Conservation (phyloP, 2,888 invertebrate genomes). For the Campopleginae sp. region DNA sequence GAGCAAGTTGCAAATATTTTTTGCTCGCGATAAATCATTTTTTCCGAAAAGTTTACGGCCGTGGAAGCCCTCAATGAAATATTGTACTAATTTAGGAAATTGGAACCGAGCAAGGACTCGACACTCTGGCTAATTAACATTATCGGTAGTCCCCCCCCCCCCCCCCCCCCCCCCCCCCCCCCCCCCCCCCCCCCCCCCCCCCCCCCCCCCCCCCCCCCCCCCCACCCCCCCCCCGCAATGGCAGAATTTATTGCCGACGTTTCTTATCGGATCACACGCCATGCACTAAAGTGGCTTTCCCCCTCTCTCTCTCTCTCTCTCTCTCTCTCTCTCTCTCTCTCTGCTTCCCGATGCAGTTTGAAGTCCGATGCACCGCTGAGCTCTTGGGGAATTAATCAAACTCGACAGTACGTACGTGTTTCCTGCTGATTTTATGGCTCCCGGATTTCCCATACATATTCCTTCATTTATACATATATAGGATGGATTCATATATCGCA, state of each 20-base stretch:
- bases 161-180: neutral
- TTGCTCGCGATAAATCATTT: neutral
- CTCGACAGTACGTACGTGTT: slow-evolving; percentile 70
- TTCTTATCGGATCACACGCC: slow-evolving; percentile 64
- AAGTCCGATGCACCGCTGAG: slow-evolving; percentile 71
- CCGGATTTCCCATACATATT: slow-evolving; percentile 42
- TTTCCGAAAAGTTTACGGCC: neutral
- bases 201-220: neutral
- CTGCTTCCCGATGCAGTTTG: slow-evolving; percentile 52
- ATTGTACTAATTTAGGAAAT: neutral
- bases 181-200: neutral
- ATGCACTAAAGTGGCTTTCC: slow-evolving; percentile 33
- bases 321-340: neutral
- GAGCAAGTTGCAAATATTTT: no score
- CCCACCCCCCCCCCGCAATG: neutral
- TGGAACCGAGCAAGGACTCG: neutral
- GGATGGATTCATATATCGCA: neutral
- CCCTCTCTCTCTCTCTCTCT: neutral
- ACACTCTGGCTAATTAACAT: neutral
- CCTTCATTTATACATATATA: slow-evolving; percentile 9
- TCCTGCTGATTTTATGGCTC: slow-evolving; percentile 72
- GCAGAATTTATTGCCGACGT: slow-evolving; percentile 62
- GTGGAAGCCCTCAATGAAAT: neutral
- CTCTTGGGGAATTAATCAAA: slow-evolving; percentile 79
- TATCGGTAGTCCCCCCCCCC: slow-evolving; percentile 3